Conservation (phyloP, 2,113 vertebrate genomes). For the Sarotherodon lohbergeri region DNA sequence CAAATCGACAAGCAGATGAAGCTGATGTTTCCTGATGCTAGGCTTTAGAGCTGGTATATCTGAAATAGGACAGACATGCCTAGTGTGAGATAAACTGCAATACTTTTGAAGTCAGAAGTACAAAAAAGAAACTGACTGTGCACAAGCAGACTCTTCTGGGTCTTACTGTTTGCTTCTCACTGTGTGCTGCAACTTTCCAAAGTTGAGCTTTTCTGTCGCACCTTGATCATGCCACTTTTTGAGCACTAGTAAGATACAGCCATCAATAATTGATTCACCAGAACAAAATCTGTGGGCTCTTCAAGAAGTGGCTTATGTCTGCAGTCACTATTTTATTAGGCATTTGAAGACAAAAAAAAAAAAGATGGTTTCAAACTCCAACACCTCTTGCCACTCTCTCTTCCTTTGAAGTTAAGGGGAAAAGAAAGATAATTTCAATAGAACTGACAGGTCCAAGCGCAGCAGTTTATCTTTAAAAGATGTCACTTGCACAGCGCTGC, state of each 20-base stretch:
- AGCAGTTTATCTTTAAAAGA: slow-evolving; percentile 5
- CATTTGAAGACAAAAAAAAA: neutral
- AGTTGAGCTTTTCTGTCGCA: slow-evolving; percentile 1
- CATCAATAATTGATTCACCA: slow-evolving; percentile 46
- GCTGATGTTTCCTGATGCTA: slow-evolving; percentile 25
- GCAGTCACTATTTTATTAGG: slow-evolving; percentile 20
- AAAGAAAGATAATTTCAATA: neutral
- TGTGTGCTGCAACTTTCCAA: slow-evolving; percentile 7
- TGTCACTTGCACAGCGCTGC: neutral
- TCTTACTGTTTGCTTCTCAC: neutral
- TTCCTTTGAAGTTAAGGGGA: neutral
- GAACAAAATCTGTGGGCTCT: slow-evolving; percentile 1
- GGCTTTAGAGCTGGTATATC: slow-evolving; percentile 3
- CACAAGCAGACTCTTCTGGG: neutral
- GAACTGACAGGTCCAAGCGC: slow-evolving; percentile 3
- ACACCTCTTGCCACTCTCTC: neutral
- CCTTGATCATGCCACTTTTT: slow-evolving; percentile 33
- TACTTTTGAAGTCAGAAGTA: slow-evolving; percentile 13
- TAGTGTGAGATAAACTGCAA: neutral
- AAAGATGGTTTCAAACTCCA: neutral
- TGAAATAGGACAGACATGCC: slow-evolving; percentile 16
- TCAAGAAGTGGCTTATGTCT: slow-evolving; percentile 5
- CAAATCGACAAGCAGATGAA: neutral
- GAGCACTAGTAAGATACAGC: neutral
- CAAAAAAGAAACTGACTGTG: neutral